Percentiles rank a stretch among this genome's conserved stretches.
phyloP scores from a whole-genome alignment of 1,140 invertebrate genomes.

The Capitella teleta region DNA sequence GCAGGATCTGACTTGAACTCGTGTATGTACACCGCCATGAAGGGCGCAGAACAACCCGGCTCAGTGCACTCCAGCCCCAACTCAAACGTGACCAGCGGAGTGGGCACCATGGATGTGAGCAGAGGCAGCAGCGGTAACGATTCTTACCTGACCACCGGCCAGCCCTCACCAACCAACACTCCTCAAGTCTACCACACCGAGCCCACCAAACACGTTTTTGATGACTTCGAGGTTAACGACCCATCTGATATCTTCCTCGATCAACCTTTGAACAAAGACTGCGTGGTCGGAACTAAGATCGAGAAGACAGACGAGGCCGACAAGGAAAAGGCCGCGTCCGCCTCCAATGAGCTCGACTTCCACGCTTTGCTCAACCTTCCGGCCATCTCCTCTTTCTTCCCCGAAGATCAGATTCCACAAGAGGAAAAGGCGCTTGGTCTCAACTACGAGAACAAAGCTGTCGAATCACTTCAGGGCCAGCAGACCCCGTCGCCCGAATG shows the following conservation, averaged over 20 bases:
- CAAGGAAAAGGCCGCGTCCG: background rate
- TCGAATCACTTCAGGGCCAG: background rate
- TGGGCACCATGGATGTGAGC: too few relatives aligned
- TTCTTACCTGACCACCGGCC: background rate
- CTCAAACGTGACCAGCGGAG: too few relatives aligned
- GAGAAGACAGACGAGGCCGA: too few relatives aligned
- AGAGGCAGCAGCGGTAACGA: background rate
- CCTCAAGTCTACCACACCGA: too few relatives aligned
- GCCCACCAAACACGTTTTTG: background rate
- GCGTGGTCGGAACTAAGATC: too few relatives aligned
- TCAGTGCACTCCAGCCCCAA: too few relatives aligned
- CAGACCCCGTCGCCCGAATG: too few relatives aligned
- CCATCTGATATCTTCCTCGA: background rate
- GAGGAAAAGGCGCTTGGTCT: background rate
- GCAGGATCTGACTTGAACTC: too few relatives aligned
- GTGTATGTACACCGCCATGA: too few relatives aligned
- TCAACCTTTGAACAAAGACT: too few relatives aligned
- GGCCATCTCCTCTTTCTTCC: conserved; percentile 1
- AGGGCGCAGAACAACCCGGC: too few relatives aligned
- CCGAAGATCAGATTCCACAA: background rate
- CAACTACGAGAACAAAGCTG: background rate
- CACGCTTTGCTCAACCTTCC: background rate
- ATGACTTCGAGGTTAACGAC: background rate
- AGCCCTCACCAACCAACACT: too few relatives aligned
- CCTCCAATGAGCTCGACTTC: background rate